Percentiles rank a stretch among this genome's conserved stretches.
Conservation (phyloP, 2,797 vertebrate genomes). For the Artibeus lituratus region DNA sequence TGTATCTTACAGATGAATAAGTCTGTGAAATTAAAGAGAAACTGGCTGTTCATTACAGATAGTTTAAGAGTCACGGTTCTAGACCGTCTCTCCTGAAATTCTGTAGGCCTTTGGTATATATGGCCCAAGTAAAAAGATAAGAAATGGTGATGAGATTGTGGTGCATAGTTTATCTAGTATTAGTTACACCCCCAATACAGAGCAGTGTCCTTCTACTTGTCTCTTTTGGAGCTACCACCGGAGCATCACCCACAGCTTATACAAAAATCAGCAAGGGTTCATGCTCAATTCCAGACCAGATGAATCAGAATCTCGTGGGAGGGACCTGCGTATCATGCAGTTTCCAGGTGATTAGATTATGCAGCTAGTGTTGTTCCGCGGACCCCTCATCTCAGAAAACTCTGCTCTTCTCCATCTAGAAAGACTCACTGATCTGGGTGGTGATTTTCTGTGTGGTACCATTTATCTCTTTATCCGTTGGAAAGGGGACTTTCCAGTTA, state of each 20-base stretch:
- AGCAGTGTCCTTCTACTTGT: background rate
- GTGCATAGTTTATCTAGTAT: background rate
- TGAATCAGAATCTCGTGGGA: background rate
- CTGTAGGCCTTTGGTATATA: background rate
- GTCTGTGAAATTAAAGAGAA: background rate
- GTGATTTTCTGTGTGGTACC: background rate
- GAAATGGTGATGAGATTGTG: background rate
- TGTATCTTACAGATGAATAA: background rate
- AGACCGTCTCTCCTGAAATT: background rate
- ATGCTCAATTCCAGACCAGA: background rate
- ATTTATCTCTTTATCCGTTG: background rate
- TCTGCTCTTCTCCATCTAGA: background rate
- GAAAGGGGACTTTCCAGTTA: background rate
- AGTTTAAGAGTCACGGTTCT: background rate
- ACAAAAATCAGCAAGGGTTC: background rate
- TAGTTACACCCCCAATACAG: background rate
- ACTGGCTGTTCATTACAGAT: background rate
- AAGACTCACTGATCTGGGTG: background rate
- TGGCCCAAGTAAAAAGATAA: background rate
- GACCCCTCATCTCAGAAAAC: background rate
- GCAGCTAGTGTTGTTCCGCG: background rate
- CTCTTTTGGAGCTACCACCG: background rate
- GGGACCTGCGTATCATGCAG: background rate
- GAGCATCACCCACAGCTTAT: background rate
- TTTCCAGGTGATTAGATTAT: background rate